A percentile compares a stretch with the other conserved stretches of the same genome.
Conservation (phyloP, 2,113 vertebrate species). For the Dasypus novemcinctus region DNA sequence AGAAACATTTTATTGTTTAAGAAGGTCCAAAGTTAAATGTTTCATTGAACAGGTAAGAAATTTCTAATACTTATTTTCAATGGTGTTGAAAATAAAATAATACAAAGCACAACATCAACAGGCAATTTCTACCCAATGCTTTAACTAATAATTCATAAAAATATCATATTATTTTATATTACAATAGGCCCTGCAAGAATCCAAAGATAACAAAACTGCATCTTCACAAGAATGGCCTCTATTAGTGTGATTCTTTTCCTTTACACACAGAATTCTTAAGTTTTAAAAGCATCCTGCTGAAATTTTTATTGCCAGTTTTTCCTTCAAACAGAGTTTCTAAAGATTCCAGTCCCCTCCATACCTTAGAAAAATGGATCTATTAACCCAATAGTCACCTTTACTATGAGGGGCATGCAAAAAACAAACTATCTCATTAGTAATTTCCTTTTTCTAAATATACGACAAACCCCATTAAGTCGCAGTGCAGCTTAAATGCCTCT, state of each 20-base stretch:
- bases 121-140: slow-evolving; percentile 57
- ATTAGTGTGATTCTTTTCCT: background rate
- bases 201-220: slow-evolving; percentile 68
- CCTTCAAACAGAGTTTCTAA: slow-evolving; percentile 59
- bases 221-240: slow-evolving; percentile 62
- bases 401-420: background rate
- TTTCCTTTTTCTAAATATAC: slow-evolving; percentile 18
- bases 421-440: slow-evolving; percentile 38
- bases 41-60: slow-evolving; percentile 9
- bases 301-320: slow-evolving; percentile 67
- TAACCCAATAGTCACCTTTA: slow-evolving; percentile 43
- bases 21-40: slow-evolving; percentile 59
- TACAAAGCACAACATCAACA: slow-evolving; percentile 59
- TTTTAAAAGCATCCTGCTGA: slow-evolving; percentile 68
- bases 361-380: slow-evolving; percentile 56
- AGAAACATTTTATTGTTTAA: slow-evolving; percentile 42
- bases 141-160: slow-evolving; percentile 73
- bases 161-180: slow-evolving; percentile 63
- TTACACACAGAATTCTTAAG: slow-evolving; percentile 62
- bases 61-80: slow-evolving; percentile 59
- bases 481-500: slow-evolving; percentile 3
- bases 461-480: background rate
- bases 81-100: too few relatives aligned
- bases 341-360: background rate
- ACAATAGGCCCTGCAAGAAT: slow-evolving; percentile 69